Base-by-base conservation (phyloP, 1,140 invertebrate species). In the Medauroidea extradentata region DNA sequence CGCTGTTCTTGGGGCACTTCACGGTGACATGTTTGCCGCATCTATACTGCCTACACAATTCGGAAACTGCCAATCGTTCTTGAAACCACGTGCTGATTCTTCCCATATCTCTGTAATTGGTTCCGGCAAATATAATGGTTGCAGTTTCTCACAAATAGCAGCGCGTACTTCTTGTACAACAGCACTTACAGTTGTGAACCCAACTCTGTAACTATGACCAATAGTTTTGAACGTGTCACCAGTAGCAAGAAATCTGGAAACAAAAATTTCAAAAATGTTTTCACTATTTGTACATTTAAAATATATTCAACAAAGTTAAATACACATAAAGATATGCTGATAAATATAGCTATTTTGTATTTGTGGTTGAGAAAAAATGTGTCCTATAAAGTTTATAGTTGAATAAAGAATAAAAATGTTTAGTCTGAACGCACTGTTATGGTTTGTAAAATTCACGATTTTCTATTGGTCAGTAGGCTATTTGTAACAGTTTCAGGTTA, bases 11-110 rank as follows among this genome's bases (percentile, higher is more conserved):
- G 43, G 72, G 71, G 49, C 55, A 42, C 57, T 70, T 66, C 53
- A 77, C 67, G 54, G 61, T 62, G 34, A 78, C 63, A 63, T 78
- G 74, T 67, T 78, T 79, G 16, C 74, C 75, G n/a, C n/a, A 67
- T 79, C 75, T 13, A 79, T 67, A 25, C 69, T 67, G 1, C 71
- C 72, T 52, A 75, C 51, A 49, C 64, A 69, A 52, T 69, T 64
- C 43, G 67, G 75, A 63, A 77, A 77, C 55, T 67, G 50, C 66
- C 68, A 73, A 51, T 25, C 18, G 25, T 58, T 57, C 51, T 58
- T 42, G 63, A 74, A 74, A 16, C 59, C 64, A 39, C 60, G 52
- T 16, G 53, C 62, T 27, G 62, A 56, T 60, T 64, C 54, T 63
- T 67, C 52, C 65, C 67, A 68, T 27, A 59, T 61, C 50, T 70